phyloP scores from a whole-genome alignment of 1,140 invertebrate species.

The Tetraneura akinire region DNA sequence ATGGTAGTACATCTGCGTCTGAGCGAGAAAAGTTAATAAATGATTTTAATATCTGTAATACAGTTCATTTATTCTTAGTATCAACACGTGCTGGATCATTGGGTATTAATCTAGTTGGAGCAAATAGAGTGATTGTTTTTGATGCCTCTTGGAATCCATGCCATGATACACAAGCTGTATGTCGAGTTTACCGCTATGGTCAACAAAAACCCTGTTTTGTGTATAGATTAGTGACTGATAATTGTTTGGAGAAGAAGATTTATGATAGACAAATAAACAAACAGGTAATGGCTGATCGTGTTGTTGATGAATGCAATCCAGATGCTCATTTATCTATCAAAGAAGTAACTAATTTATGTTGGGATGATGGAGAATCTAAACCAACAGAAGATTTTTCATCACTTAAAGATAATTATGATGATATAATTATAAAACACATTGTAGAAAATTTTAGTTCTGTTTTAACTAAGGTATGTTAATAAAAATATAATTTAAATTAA shows the following conservation, averaged over 20 bases:
- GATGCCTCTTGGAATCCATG: constrained; percentile 99
- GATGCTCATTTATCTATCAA: constrained; percentile 92
- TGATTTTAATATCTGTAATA: constrained; percentile 92
- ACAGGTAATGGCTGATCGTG: constrained; percentile 94
- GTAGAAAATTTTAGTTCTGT: constrained; percentile 69
- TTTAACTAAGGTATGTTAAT: constrained; percentile 67
- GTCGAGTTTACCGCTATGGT: constrained; percentile 95
- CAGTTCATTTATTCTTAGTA: constrained; percentile 90
- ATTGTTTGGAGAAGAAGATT: constrained; percentile 95
- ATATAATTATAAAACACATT: constrained; percentile 79
- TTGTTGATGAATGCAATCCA: constrained; percentile 97
- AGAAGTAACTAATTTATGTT: constrained; percentile 91
- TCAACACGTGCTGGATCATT: constrained; percentile 95
- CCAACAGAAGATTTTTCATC: constrained; percentile 69
- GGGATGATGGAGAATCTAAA: constrained; percentile 82
- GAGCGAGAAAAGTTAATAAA: constrained; percentile 96
- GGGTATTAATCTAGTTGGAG: constrained; percentile 96
- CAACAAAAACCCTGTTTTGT: constrained; percentile 93
- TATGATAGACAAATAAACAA: constrained; percentile 98
- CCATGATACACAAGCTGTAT: constrained; percentile 98
- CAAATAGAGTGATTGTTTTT: constrained; percentile 95
- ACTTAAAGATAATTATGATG: constrained; percentile 73
- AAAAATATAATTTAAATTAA: neutral
- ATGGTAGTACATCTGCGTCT: constrained; percentile 90
- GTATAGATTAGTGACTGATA: constrained; percentile 95